Conservation (phyloP, 2,797 vertebrate species). For the Odontamblyopus lacepedii region DNA sequence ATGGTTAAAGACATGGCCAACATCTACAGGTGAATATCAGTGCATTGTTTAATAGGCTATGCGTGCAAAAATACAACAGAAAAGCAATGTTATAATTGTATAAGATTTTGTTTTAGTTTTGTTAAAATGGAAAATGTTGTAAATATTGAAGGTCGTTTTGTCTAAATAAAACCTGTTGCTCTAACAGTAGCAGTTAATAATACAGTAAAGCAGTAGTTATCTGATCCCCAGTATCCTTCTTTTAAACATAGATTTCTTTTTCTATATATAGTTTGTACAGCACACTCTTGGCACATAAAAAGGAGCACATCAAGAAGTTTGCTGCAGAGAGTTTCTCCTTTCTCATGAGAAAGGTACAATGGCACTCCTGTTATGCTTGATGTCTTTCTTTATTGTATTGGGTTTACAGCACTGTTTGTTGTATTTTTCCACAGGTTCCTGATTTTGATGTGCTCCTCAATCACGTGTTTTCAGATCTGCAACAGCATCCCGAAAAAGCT, state of each 20-base stretch:
- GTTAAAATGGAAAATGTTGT: too few relatives aligned
- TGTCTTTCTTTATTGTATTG: not conserved
- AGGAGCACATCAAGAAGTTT: conserved; percentile 94
- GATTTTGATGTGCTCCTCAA: conserved; percentile 86
- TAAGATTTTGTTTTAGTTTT: too few relatives aligned
- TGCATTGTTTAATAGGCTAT: not conserved
- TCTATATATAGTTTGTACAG: conserved; percentile 86
- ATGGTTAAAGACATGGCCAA: conserved; percentile 94
- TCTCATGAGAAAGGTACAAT: conserved; percentile 93
- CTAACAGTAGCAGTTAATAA: not conserved
- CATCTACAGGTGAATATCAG: conserved; percentile 88
- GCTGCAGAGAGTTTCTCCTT: conserved; percentile 98
- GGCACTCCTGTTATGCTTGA: too few relatives aligned
- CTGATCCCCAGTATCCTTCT: not conserved
- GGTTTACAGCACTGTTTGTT: not conserved
- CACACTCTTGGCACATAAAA: conserved; percentile 90
- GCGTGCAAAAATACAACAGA: too few relatives aligned
- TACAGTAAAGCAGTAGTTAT: not conserved
- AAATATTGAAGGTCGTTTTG: too few relatives aligned
- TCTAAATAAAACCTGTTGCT: not conserved
- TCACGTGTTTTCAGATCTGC: conserved; percentile 86
- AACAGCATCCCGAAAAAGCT: conserved; percentile 83
- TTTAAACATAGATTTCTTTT: not conserved
- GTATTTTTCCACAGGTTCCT: conserved; percentile 77
- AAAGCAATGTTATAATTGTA: too few relatives aligned